Evolutionary conservation across 1,140 invertebrate genomes (phyloP), one percentile per base, ranked within the genome.

Genomic region (Brachionus paranguensis): DNA sequence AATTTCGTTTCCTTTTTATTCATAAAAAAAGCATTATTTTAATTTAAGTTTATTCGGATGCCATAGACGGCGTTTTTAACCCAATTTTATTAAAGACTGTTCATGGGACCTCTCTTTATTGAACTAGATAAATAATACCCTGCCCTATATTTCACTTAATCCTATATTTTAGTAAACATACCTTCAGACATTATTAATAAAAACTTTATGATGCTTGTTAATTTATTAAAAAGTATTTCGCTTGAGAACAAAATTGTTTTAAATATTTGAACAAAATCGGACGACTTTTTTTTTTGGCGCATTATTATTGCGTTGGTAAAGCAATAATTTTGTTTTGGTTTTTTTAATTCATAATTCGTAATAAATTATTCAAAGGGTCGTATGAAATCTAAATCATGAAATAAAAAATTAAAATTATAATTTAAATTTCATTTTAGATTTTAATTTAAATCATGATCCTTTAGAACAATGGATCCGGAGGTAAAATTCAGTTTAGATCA

Each of bases 351-450:
- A 60, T 68, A 68, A 68, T 68, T 33, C 20, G 12, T 12, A 68
- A 68, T 68, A 68, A 68, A 68, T 68, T 68, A 68, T 68, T 68
- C 65, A 68, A 68, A 68, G 33, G 65, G 29, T 68, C 65, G 65
- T 68, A 68, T 68, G 27, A 68, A 68, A 68, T 33, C n/a, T 5
- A 1, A 68, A 68, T 33, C 12, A 68, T 41, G 27, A 68, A 68
- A 68, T 33, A 68, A 33, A 68, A 41, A 33, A 33, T 33, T n/a
- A 68, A 74, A 74, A 74, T 20, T 3, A 74, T 43, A 74, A 74
- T 74, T 74, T 17, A 43, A 74, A 74, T 24, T 43, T 33, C 14
- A 68, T 33, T 68, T 68, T 33, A 68, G 33, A 68, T 68, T 68
- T 68, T 68, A 11, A 33, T 68, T 68, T 68, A 33, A 68, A 68